Conservation (phyloP, 1,140 invertebrate species). For the Hesperophylax magnus region DNA sequence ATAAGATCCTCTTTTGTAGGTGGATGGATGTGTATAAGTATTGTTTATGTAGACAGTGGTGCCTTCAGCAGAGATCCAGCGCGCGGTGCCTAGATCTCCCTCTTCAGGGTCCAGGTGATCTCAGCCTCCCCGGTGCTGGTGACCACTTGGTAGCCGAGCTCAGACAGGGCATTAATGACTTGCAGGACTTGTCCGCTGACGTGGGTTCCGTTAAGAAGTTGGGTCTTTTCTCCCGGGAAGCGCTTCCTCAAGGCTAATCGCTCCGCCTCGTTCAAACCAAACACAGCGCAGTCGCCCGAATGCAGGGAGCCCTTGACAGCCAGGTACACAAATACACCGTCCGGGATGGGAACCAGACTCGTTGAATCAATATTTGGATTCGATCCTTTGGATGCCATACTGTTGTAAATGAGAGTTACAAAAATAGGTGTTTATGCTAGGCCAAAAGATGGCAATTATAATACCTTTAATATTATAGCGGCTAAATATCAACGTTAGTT, state of each 20-base stretch:
- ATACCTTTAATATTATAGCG: too few relatives aligned
- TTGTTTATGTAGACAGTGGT: too few relatives aligned
- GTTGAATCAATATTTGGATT: neutral
- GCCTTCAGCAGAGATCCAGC: neutral
- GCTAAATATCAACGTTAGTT: constrained; percentile 30
- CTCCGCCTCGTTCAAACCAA: constrained; percentile 80
- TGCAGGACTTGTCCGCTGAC: constrained; percentile 76
- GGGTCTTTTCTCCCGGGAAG: constrained; percentile 73
- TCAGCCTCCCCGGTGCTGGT: constrained; percentile 84
- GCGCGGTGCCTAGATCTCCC: constrained; percentile 73
- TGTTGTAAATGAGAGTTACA: too few relatives aligned
- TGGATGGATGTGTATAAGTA: too few relatives aligned
- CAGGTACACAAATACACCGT: constrained; percentile 76
- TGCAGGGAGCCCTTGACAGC: constrained; percentile 85
- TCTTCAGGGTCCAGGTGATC: constrained; percentile 85
- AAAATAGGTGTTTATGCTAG: too few relatives aligned
- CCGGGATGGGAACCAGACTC: constrained; percentile 59
- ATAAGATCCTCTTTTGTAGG: too few relatives aligned
- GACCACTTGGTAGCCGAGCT: constrained; percentile 83
- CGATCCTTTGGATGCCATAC: too few relatives aligned
- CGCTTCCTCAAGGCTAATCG: constrained; percentile 76
- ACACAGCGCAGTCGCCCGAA: constrained; percentile 79
- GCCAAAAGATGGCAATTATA: too few relatives aligned
- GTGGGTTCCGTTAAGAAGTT: constrained; percentile 78
- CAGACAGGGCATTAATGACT: constrained; percentile 80